Conservation (phyloP, 2,113 vertebrate species). For the Proterorhinus semilunaris region DNA sequence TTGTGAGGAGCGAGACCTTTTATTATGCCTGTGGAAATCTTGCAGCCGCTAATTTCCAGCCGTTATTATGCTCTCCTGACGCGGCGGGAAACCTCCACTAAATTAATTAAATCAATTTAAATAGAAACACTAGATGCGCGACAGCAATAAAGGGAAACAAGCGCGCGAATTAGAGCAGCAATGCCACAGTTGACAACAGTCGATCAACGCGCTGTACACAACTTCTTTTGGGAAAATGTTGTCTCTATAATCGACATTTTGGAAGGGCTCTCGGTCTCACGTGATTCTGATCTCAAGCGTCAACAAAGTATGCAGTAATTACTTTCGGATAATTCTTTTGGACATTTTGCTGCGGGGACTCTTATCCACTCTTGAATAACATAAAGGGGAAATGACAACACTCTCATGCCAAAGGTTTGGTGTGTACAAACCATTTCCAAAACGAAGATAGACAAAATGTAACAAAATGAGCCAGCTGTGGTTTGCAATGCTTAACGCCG, state of each 20-base stretch:
- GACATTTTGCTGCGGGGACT: background rate
- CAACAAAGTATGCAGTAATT: background rate
- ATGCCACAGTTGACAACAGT: conserved; percentile 47
- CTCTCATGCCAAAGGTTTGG: conserved; percentile 40
- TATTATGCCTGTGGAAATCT: conserved; percentile 40
- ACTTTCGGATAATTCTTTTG: background rate
- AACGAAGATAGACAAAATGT: background rate
- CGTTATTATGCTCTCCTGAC: conserved; percentile 58
- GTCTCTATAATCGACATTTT: conserved; percentile 1
- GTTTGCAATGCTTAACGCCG: background rate
- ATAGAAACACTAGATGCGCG: conserved; percentile 41
- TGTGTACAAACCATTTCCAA: background rate
- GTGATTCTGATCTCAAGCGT: background rate
- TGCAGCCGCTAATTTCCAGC: conserved; percentile 50
- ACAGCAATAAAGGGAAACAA: conserved; percentile 36
- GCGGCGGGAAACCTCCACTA: conserved; percentile 55
- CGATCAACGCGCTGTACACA: conserved; percentile 27
- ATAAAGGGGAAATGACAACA: conserved; percentile 21
- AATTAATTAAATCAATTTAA: conserved; percentile 70
- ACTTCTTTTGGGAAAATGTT: conserved; percentile 17
- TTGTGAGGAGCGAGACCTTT: conserved; percentile 56
- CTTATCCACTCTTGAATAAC: background rate
- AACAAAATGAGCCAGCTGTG: background rate
- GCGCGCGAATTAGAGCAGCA: conserved; percentile 30
- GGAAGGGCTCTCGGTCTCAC: background rate